Conservation (phyloP, 2,888 invertebrate species). For the Tyria jacobaeae region DNA sequence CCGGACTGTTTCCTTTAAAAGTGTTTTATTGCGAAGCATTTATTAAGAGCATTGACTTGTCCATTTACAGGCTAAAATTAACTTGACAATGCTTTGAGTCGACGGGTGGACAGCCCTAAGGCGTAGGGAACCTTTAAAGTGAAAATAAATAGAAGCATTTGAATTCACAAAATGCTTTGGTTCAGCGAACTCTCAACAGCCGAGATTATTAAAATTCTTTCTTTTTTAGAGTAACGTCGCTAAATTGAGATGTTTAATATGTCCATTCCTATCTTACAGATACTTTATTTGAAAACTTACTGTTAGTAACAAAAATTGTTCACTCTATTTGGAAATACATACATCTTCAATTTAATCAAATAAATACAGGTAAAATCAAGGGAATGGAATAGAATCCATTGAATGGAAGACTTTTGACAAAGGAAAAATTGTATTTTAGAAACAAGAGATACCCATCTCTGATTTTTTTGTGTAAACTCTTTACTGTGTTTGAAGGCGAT, state of each 20-base stretch:
- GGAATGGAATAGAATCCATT: too few species aligned
- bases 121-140: neutral
- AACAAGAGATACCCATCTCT: too few species aligned
- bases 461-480: too few species aligned
- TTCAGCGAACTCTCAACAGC: neutral
- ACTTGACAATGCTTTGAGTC: neutral
- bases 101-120: neutral
- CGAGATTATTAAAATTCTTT: neutral
- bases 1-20: too few species aligned
- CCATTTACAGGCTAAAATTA: neutral
- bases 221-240: neutral
- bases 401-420: too few species aligned
- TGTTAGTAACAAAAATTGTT: too few species aligned
- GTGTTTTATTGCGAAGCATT: neutral
- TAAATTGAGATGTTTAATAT: neutral
- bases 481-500: too few species aligned
- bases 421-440: too few species aligned
- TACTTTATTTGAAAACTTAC: neutral
- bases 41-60: neutral
- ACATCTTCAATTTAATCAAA: too few species aligned
- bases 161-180: neutral
- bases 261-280: neutral
- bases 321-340: too few species aligned
- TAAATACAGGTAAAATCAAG: too few species aligned
- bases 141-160: conserved; percentile 6